phyloP scores from a whole-genome alignment of 23 tunicate species.

The Aplidium turbinatum region DNA sequence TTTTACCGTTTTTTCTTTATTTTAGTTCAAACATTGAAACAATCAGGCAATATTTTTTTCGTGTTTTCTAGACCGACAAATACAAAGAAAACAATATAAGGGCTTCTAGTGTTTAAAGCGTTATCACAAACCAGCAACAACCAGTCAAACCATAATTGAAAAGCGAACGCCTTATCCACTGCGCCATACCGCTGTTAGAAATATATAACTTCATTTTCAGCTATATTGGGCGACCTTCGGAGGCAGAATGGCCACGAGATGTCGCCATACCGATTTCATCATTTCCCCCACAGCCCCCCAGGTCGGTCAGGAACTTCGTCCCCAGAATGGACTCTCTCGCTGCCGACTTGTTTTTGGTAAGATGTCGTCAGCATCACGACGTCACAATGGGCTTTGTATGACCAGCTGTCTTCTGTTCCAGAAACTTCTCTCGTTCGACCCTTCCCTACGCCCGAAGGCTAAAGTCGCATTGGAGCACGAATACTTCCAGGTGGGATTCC shows the following conservation, averaged over 20 bases:
- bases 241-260: slow-evolving; percentile 86
- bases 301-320: slow-evolving; percentile 34
- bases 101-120: too few species aligned
- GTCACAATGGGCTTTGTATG: not conserved
- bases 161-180: too few species aligned
- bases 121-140: too few species aligned
- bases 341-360: slow-evolving; percentile 67
- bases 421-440: slow-evolving; percentile 80
- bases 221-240: slow-evolving; percentile 79
- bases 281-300: slow-evolving; percentile 58
- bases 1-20: too few species aligned
- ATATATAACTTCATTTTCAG: slow-evolving; percentile 34
- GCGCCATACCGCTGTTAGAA: too few species aligned
- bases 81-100: too few species aligned
- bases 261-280: slow-evolving; percentile 81
- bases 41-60: too few species aligned
- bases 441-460: slow-evolving; percentile 44
- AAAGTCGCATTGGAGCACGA: slow-evolving; percentile 48
- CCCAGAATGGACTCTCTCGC: slow-evolving; percentile 64
- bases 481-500: slow-evolving; percentile 53
- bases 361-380: not conserved
- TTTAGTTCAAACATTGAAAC: too few species aligned
- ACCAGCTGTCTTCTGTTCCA: slow-evolving; percentile 32
- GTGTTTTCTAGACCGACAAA: too few species aligned
- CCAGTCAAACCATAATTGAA: too few species aligned